phyloP scores from a whole-genome alignment of 2,888 invertebrate species.

The Drosophila fulvimacula region DNA sequence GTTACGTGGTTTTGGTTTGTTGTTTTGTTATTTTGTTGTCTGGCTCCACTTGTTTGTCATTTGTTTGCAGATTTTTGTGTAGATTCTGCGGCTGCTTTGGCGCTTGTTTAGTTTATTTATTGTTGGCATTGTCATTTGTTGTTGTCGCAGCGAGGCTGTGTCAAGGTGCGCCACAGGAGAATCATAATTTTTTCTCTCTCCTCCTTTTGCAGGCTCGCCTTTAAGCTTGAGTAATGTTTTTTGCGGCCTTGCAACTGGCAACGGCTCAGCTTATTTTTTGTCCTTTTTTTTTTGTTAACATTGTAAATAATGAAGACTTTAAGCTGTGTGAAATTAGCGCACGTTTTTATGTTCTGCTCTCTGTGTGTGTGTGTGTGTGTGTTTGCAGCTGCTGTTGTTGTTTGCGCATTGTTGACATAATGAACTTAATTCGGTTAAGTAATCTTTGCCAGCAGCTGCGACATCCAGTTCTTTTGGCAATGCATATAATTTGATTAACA shows the following conservation, averaged over 20 bases:
- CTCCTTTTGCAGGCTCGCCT: constrained; percentile 17
- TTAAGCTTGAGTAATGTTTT: constrained; percentile 76
- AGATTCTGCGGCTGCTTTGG: constrained; percentile 79
- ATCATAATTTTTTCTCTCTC: constrained; percentile 41
- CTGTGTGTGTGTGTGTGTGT: constrained; percentile 11
- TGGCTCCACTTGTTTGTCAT: constrained; percentile 78
- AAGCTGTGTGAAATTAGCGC: constrained; percentile 77
- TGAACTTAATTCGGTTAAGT: constrained; percentile 68
- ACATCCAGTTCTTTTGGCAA: constrained; percentile 26
- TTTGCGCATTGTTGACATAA: constrained; percentile 58
- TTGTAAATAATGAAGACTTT: constrained; percentile 80
- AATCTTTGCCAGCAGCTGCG: constrained; percentile 45
- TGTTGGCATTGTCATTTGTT: constrained; percentile 58
- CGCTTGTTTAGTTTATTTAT: constrained; percentile 79
- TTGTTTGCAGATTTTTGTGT: constrained; percentile 80
- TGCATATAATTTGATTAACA: constrained; percentile 62
- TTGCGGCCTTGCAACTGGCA: constrained; percentile 66
- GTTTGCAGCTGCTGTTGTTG: constrained; percentile 30
- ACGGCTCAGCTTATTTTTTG: constrained; percentile 67
- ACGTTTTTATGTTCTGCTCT: constrained; percentile 21
- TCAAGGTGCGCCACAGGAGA: constrained; percentile 70
- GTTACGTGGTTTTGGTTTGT: constrained; percentile 64
- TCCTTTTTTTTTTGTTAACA: not conserved
- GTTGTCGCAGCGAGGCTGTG: constrained; percentile 55
- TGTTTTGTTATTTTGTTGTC: constrained; percentile 70